These are phyloP conservation scores for Lepus europaeus DNA, from an alignment of 2,113 vertebrate genomes.

Conservation along the genomic window DNA sequence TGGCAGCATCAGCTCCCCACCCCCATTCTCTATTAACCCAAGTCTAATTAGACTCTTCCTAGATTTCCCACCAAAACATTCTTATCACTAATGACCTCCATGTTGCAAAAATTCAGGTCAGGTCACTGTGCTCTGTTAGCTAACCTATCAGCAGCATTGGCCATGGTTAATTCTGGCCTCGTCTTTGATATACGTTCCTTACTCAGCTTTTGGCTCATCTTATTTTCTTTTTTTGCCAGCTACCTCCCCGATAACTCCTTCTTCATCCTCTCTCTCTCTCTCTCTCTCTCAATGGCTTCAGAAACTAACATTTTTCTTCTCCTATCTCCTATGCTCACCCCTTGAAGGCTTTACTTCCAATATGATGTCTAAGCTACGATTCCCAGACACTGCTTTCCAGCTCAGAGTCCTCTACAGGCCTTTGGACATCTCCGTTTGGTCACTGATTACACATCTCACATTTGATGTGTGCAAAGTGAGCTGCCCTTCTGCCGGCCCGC, in stretches of 20 bases:
- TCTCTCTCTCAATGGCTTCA: background rate
- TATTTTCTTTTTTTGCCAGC: background rate
- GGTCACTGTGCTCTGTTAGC: background rate
- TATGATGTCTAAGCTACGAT: background rate
- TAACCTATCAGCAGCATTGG: background rate
- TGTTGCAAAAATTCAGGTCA: background rate
- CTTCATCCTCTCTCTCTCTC: too few species aligned
- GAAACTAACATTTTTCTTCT: background rate
- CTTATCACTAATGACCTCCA: background rate
- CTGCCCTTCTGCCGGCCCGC: background rate
- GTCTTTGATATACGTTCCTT: background rate
- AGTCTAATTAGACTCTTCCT: background rate
- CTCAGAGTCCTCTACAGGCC: background rate
- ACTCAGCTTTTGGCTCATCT: background rate
- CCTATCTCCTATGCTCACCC: background rate
- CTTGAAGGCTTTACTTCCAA: background rate
- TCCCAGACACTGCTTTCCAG: background rate
- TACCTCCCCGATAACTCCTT: background rate
- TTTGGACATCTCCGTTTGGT: background rate
- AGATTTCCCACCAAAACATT: background rate
- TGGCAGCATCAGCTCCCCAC: too few species aligned
- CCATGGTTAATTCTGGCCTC: too few species aligned
- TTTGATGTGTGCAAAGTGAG: background rate
- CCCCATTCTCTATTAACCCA: background rate
- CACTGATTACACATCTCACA: background rate